A percentile compares a stretch with the other conserved stretches of the same genome.
phyloP scores from a whole-genome alignment of 2,113 vertebrate genomes.

The Ictalurus punctatus region DNA sequence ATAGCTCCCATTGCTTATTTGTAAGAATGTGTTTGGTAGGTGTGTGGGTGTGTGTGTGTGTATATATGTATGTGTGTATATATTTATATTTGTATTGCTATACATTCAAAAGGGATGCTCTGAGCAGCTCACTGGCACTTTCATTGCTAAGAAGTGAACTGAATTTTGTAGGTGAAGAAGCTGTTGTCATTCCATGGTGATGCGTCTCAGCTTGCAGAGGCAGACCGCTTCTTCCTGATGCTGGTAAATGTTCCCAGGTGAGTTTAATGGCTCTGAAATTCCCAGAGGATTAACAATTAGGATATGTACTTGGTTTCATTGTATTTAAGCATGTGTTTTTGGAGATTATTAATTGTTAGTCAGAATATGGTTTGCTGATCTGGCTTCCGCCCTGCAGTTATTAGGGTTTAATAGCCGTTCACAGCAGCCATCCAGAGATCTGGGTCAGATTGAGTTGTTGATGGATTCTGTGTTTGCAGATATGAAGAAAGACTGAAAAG shows the following conservation, averaged over 20 bases:
- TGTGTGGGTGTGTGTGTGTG: too few species aligned
- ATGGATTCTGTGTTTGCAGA: constrained; percentile 57
- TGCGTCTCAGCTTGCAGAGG: constrained; percentile 66
- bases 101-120: background rate
- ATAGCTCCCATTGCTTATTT: too few species aligned
- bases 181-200: constrained; percentile 71
- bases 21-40: too few species aligned
- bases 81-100: background rate
- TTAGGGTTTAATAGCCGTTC: background rate
- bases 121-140: background rate
- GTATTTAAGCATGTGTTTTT: background rate
- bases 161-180: constrained; percentile 68
- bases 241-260: constrained; percentile 75
- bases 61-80: too few species aligned
- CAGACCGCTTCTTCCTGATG: constrained; percentile 76
- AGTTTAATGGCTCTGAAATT: constrained; percentile 35
- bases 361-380: background rate
- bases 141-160: background rate
- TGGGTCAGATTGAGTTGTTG: background rate
- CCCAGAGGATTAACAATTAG: background rate
- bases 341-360: background rate
- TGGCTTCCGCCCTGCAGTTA: background rate
- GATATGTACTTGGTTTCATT: background rate
- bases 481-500: constrained; percentile 71
- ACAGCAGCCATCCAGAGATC: background rate